These are phyloP conservation scores for Chromis chromis DNA, from an alignment of 2,797 vertebrate genomes.

Conservation along the genomic window DNA sequence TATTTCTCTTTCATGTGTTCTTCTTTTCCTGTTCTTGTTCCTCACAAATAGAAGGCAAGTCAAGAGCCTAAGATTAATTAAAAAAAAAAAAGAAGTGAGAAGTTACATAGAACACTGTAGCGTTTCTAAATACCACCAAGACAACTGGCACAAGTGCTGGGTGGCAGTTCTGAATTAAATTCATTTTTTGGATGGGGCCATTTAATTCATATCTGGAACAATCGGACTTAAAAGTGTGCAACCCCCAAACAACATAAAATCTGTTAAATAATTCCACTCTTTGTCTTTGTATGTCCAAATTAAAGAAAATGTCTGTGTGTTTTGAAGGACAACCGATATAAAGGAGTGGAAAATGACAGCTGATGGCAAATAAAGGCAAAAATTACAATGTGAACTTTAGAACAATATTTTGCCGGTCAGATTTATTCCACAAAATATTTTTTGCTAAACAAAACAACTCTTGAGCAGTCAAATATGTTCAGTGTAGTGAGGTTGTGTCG, in stretches of 20 bases:
- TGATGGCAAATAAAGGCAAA: neutral
- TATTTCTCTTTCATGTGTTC: constrained; percentile 25
- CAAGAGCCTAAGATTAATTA: neutral
- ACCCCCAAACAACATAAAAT: neutral
- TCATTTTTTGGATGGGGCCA: neutral
- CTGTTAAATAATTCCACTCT: neutral
- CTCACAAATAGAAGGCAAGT: constrained; percentile 14
- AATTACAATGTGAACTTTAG: too few relatives aligned
- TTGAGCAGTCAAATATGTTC: too few relatives aligned
- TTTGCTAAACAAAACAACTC: too few relatives aligned
- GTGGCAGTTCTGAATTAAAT: neutral
- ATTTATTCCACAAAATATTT: too few relatives aligned
- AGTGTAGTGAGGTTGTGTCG: too few relatives aligned
- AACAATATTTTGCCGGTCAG: too few relatives aligned
- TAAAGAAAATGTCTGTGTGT: neutral
- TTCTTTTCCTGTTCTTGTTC: constrained; percentile 12
- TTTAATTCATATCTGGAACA: neutral
- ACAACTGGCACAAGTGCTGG: neutral
- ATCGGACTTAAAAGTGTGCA: neutral
- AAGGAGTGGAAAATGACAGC: neutral
- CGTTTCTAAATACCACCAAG: neutral
- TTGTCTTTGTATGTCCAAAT: neutral
- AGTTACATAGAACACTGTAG: neutral
- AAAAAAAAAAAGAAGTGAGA: neutral
- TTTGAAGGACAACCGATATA: neutral